These are phyloP conservation scores for Ceratothoa steindachneri DNA, from an alignment of 2,888 invertebrate species.

Conservation along the genomic window DNA sequence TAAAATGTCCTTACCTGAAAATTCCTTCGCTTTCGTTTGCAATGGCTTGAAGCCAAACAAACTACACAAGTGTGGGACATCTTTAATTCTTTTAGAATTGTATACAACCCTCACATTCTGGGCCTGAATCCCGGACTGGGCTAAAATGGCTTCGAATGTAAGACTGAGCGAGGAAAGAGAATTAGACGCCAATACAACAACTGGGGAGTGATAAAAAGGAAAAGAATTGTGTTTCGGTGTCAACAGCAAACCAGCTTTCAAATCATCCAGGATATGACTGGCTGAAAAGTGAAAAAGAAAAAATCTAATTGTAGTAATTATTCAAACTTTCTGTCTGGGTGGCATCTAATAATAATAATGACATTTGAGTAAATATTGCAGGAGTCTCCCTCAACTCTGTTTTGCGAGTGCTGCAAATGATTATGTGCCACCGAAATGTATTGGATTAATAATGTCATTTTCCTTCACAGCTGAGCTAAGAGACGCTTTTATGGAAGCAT, in stretches of 20 bases:
- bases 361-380: no score
- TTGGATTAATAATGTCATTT: no score
- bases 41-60: conserved; percentile 28
- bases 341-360: no score
- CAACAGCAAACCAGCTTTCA: not conserved
- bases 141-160: not conserved
- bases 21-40: not conserved
- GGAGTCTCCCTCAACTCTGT: no score
- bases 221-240: not conserved
- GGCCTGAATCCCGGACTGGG: not conserved
- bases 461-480: no score
- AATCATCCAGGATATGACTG: not conserved
- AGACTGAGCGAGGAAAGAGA: not conserved
- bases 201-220: not conserved
- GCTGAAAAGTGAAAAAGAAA: not conserved
- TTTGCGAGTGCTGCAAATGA: no score
- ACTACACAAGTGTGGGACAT: conserved; percentile 23
- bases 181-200: not conserved
- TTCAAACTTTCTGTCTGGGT: no score
- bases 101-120: conserved; percentile 27
- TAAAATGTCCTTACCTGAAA: not conserved
- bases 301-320: not conserved
- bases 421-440: no score
- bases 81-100: conserved; percentile 23
- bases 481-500: no score